A percentile compares a stretch with the other conserved stretches of the same genome.
These are phyloP conservation scores for Illadopsis cleaveri DNA, from an alignment of 2,113 vertebrate genomes.

Conservation along the genomic window DNA sequence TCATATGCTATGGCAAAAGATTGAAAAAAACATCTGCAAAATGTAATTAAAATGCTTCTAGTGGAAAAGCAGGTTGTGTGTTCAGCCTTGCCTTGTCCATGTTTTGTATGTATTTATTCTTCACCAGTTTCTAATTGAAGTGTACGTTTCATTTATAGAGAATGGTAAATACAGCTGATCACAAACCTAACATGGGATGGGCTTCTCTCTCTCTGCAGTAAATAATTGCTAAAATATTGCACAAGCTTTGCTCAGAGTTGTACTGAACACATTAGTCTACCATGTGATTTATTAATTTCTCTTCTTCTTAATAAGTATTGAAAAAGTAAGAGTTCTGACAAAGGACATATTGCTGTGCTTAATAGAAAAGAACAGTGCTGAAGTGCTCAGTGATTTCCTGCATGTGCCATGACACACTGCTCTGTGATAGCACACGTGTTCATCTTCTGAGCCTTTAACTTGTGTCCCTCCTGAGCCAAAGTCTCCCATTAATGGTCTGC, in stretches of 20 bases:
- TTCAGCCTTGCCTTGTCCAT: slow-evolving; percentile 27
- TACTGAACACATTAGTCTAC: not conserved
- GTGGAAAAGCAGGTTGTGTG: slow-evolving; percentile 43
- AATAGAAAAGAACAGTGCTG: not conserved
- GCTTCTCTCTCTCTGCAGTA: not conserved
- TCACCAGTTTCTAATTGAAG: not conserved
- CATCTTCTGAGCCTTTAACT: not conserved
- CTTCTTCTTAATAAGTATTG: not conserved
- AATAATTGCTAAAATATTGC: not conserved
- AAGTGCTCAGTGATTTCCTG: not conserved
- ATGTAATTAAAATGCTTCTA: slow-evolving; percentile 58
- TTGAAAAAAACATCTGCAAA: slow-evolving; percentile 63
- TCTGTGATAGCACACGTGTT: not conserved
- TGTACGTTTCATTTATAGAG: not conserved
- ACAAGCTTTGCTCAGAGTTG: not conserved
- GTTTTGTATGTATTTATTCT: slow-evolving; percentile 4
- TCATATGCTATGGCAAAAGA: slow-evolving; percentile 56
- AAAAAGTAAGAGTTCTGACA: not conserved
- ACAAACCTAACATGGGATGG: not conserved
- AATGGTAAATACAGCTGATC: not conserved
- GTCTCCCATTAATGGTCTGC: not conserved
- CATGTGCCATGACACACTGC: not conserved
- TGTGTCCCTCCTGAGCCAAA: not conserved
- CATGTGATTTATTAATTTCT: not conserved
- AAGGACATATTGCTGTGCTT: not conserved